A percentile compares a stretch with the other conserved stretches of the same genome.
These are phyloP conservation scores for Trissolcus basalis DNA, from an alignment of 1,140 invertebrate genomes.

Conservation along the genomic window DNA sequence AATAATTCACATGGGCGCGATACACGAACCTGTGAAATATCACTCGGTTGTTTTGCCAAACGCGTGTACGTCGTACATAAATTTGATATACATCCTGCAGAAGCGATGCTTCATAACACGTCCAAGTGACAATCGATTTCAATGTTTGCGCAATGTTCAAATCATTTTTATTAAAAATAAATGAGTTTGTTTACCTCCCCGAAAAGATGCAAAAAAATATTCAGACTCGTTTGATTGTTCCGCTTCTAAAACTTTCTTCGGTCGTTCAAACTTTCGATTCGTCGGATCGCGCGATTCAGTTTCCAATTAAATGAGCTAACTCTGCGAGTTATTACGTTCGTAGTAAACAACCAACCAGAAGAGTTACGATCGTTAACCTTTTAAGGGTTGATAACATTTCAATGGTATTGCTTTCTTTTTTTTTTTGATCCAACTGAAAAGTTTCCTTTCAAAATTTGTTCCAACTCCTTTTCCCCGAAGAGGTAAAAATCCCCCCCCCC, in stretches of 20 bases:
- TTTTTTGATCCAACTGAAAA: no score
- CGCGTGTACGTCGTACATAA: neutral
- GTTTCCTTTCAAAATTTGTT: no score
- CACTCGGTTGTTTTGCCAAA: constrained; percentile 15
- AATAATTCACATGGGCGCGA: constrained; percentile 29
- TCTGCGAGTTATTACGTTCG: neutral
- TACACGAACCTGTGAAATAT: constrained; percentile 25
- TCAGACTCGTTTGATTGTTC: neutral
- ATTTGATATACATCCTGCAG: constrained; percentile 12
- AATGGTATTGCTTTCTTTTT: no score
- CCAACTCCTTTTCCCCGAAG: no score
- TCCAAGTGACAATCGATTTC: constrained; percentile 12
- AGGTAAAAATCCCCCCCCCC: no score
- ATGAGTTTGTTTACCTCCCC: no score
- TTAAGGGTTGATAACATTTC: no score
- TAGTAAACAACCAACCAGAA: neutral
- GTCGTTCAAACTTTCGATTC: neutral
- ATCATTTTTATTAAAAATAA: no score
- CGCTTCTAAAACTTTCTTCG: neutral
- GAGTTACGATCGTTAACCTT: no score
- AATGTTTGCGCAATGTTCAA: neutral
- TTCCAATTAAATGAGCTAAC: constrained; percentile 2
- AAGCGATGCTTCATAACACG: constrained; percentile 19
- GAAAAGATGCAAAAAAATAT: neutral
- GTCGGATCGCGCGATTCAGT: neutral